These are phyloP conservation scores for Narcine bancroftii DNA, from an alignment of 2,113 vertebrate species.

Conservation along the genomic window DNA sequence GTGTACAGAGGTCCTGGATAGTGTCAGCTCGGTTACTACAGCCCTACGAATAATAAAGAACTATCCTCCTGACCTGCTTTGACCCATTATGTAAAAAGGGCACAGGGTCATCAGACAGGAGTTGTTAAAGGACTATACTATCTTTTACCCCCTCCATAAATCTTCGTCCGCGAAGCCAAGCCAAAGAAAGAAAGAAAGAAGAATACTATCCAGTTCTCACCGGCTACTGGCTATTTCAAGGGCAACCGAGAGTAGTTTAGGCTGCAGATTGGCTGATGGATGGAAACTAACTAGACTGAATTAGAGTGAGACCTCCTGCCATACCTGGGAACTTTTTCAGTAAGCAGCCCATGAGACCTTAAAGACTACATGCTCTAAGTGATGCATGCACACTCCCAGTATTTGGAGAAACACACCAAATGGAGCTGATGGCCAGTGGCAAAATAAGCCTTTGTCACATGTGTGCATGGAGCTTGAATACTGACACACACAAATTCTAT, in stretches of 20 bases:
- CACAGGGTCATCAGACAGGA: background rate
- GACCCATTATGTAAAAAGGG: background rate
- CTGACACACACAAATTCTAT: too few relatives aligned
- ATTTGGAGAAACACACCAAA: too few relatives aligned
- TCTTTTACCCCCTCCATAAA: too few relatives aligned
- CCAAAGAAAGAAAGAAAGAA: too few relatives aligned
- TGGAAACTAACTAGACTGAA: background rate
- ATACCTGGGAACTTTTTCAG: too few relatives aligned
- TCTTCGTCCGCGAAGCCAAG: too few relatives aligned
- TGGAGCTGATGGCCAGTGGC: too few relatives aligned
- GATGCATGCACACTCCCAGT: too few relatives aligned
- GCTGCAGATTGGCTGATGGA: background rate
- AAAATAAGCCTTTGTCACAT: too few relatives aligned
- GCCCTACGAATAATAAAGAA: background rate
- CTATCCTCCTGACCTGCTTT: background rate
- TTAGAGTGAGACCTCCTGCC: background rate
- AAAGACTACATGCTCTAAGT: too few relatives aligned
- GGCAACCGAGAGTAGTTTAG: background rate
- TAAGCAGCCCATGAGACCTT: too few relatives aligned
- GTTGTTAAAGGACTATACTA: background rate
- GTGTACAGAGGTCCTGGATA: background rate
- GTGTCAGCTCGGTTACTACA: background rate
- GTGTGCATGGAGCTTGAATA: too few relatives aligned
- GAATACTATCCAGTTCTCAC: background rate
- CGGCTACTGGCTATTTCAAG: background rate